These are phyloP conservation scores for Phasia obesa DNA, from an alignment of 2,888 invertebrate genomes.

Conservation along the genomic window DNA sequence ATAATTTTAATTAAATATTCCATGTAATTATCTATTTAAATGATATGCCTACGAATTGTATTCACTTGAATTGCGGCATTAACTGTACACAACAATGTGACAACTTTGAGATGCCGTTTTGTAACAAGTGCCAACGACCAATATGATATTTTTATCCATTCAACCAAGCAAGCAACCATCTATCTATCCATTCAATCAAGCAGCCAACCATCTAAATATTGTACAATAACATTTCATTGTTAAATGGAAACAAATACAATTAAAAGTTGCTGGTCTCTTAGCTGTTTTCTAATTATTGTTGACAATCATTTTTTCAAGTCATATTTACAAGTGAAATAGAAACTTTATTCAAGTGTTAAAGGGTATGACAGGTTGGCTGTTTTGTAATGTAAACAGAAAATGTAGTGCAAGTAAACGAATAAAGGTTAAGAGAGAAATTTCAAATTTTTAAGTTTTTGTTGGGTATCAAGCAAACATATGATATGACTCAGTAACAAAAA, in stretches of 20 bases:
- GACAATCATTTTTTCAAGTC: conserved; percentile 35
- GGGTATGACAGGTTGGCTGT: conserved; percentile 20
- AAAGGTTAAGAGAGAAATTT: no score
- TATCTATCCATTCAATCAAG: not conserved
- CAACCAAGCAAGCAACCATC: not conserved
- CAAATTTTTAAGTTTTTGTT: no score
- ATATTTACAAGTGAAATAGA: conserved; percentile 17
- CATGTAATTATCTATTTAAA: conserved; percentile 45
- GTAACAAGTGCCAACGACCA: conserved; percentile 56
- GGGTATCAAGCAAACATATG: no score
- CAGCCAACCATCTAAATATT: conserved; percentile 18
- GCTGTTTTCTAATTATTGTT: conserved; percentile 22
- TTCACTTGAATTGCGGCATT: conserved; percentile 32
- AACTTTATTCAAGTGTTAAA: conserved; percentile 55
- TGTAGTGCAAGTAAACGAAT: not conserved
- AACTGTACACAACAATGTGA: conserved; percentile 21
- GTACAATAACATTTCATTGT: conserved; percentile 30
- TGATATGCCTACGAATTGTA: conserved; percentile 50
- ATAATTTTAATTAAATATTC: conserved; percentile 67
- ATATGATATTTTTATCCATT: not conserved
- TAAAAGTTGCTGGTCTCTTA: not conserved
- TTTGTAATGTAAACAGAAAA: not conserved
- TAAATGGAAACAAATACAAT: conserved; percentile 1
- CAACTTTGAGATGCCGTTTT: conserved; percentile 43
- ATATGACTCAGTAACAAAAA: no score